Percentiles rank a stretch among this genome's conserved stretches.
Evolutionary conservation across 1,140 invertebrate species (phyloP).

Genomic region (Drosophila baimaii): DNA sequence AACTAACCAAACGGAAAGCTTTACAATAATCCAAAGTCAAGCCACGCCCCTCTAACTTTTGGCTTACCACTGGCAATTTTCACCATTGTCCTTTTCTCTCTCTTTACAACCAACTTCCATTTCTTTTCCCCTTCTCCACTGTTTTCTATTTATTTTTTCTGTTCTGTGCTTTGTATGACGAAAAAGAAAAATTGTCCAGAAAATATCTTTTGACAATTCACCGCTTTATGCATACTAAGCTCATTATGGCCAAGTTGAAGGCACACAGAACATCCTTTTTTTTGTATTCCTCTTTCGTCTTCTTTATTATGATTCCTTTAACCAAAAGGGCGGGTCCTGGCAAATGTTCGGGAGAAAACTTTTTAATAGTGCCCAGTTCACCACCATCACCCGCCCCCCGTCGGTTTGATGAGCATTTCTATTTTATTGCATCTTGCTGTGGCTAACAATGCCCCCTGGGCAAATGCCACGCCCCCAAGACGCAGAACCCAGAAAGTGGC

Average conservation of each 20-base stretch:
- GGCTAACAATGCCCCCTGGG: conserved; percentile 71
- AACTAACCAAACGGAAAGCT: conserved; percentile 57
- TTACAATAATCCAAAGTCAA: conserved; percentile 49
- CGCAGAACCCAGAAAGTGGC: conserved; percentile 36
- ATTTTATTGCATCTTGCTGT: conserved; percentile 74
- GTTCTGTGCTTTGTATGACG: conserved; percentile 7
- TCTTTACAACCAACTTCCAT: background rate
- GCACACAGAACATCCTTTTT: conserved; percentile 49
- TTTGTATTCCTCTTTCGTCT: conserved; percentile 33
- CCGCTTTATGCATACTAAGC: conserved; percentile 80
- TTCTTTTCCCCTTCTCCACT: background rate
- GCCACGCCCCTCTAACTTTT: conserved; percentile 51
- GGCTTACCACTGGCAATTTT: conserved; percentile 47
- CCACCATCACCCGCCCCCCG: background rate
- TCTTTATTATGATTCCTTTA: conserved; percentile 46
- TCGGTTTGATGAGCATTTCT: conserved; percentile 70
- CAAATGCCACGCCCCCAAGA: conserved; percentile 42
- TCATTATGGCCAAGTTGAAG: conserved; percentile 65
- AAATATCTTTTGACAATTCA: conserved; percentile 78
- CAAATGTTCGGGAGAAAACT: conserved; percentile 57
- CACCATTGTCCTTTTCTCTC: conserved; percentile 38
- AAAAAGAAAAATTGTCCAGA: conserved; percentile 65
- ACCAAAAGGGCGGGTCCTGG: conserved; percentile 41
- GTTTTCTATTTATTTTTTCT: conserved; percentile 1
- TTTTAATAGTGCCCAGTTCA: conserved; percentile 67